Conservation (phyloP, 2,113 vertebrate genomes). For the Hiodon alosoides region DNA sequence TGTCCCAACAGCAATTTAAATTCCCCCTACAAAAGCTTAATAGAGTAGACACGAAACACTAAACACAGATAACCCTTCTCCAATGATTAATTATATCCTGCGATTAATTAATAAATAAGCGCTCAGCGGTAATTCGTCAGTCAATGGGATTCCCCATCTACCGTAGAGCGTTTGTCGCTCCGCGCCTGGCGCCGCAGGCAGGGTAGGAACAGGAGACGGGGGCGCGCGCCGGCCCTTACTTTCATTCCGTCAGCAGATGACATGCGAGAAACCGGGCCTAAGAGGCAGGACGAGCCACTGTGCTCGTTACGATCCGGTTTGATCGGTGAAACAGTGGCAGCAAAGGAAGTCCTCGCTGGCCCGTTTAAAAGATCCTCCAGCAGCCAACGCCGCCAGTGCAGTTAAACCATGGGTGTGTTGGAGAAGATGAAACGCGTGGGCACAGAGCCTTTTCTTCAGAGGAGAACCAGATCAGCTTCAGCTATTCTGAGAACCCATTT, state of each 20-base stretch:
- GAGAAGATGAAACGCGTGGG: no score
- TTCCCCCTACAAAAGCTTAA: no score
- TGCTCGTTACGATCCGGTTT: background rate
- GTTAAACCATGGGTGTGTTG: no score
- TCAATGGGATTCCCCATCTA: background rate
- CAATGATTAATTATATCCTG: no score
- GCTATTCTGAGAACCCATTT: no score
- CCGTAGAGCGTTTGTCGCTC: background rate
- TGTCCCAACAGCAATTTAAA: no score
- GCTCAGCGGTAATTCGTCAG: background rate
- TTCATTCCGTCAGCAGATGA: background rate
- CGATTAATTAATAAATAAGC: background rate
- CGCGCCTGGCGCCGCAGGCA: background rate
- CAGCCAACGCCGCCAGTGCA: no score
- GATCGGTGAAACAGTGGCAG: background rate
- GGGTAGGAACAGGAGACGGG: background rate
- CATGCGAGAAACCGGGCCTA: constrained; percentile 6
- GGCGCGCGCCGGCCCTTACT: background rate
- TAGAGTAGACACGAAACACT: no score
- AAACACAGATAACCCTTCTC: no score
- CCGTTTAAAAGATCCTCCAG: background rate
- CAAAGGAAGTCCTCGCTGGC: background rate
- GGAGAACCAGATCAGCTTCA: no score
- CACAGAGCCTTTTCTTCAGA: no score
- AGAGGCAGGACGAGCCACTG: background rate